phyloP scores from a whole-genome alignment of 2,797 vertebrate species.

The Crossoptilon crossoptilon region DNA sequence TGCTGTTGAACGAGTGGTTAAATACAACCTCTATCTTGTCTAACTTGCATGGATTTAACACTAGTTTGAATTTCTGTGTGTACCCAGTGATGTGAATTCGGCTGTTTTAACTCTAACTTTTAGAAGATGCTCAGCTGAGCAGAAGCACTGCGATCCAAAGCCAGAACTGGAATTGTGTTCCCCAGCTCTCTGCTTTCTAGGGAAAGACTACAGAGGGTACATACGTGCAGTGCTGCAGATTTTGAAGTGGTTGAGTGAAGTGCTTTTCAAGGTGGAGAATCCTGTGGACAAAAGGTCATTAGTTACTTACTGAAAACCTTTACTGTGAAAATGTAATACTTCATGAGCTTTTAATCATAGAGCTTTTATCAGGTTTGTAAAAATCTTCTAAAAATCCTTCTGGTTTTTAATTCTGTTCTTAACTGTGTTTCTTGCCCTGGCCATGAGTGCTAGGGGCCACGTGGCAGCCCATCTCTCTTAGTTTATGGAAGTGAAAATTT shows the following conservation, averaged over 20 bases:
- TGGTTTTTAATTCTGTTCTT: neutral
- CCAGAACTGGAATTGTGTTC: neutral
- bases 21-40: neutral
- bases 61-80: neutral
- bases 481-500: neutral
- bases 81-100: neutral
- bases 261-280: neutral
- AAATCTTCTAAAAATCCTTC: neutral
- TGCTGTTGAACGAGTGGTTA: neutral
- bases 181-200: neutral
- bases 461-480: accelerated
- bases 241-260: neutral
- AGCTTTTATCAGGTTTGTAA: neutral
- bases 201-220: neutral
- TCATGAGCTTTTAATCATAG: neutral
- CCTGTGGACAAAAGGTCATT: neutral
- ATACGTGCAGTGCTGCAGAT: accelerated
- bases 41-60: neutral
- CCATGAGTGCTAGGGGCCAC: neutral
- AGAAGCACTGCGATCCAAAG: neutral
- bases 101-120: neutral
- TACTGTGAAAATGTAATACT: neutral
- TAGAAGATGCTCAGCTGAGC: neutral
- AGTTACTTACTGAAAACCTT: neutral
- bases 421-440: neutral